Percentiles rank a stretch among this genome's conserved stretches.
phyloP scores from a whole-genome alignment of 1,140 invertebrate genomes.

The Arctopsyche grandis region DNA sequence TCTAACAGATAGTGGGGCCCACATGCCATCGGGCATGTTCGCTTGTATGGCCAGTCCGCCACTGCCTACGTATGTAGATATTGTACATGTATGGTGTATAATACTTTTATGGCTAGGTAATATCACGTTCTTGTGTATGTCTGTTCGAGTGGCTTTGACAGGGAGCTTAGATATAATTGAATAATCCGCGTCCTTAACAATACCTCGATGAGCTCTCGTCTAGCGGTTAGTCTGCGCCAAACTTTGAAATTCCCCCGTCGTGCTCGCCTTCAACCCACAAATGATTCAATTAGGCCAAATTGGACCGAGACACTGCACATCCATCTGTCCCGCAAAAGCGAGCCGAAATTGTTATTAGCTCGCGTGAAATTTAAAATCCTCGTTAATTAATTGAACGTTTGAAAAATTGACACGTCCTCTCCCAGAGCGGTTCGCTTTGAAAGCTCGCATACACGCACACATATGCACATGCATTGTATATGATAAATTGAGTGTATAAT shows the following conservation, averaged over 20 bases:
- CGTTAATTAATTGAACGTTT: background rate
- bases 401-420: background rate
- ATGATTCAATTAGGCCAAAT: conserved; percentile 25
- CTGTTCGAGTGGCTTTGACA: background rate
- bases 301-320: background rate
- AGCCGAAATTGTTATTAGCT: conserved; percentile 12
- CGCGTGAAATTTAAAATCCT: background rate
- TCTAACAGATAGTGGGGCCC: no score
- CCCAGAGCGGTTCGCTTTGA: no score
- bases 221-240: conserved; percentile 2
- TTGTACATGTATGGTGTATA: background rate
- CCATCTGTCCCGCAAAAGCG: background rate
- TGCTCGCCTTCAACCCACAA: background rate
- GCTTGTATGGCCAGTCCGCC: no score
- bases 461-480: no score
- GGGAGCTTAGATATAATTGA: conserved; percentile 18
- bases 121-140: background rate
- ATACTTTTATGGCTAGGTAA: background rate
- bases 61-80: no score
- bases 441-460: no score
- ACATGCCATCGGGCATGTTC: no score
- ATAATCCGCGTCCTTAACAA: conserved; percentile 16
- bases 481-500: no score
- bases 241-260: conserved; percentile 18
- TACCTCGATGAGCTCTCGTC: conserved; percentile 8